These are phyloP conservation scores for Thera britannica DNA, from an alignment of 2,888 invertebrate genomes.

Conservation along the genomic window DNA sequence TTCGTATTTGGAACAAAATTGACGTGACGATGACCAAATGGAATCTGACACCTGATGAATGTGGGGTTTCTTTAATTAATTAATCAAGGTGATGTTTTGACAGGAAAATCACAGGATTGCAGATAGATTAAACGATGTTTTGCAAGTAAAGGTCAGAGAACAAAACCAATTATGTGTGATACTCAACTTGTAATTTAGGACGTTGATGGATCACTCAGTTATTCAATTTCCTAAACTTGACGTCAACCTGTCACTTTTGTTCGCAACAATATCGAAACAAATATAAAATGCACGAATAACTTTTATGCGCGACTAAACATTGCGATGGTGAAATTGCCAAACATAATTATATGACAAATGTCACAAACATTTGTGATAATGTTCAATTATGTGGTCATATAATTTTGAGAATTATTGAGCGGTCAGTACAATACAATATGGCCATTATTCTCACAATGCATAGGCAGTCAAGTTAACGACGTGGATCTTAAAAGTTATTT, in stretches of 20 bases:
- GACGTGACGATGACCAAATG: conserved; percentile 64
- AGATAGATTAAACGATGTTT: conserved; percentile 40
- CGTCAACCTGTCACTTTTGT: conserved; percentile 17
- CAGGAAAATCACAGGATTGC: conserved; percentile 44
- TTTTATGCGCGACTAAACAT: conserved; percentile 9
- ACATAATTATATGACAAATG: conserved; percentile 31
- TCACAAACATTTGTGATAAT: conserved; percentile 24
- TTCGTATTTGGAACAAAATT: conserved; percentile 36
- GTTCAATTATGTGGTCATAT: conserved; percentile 26
- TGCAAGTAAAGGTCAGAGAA: conserved; percentile 35
- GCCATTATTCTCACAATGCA: conserved; percentile 57
- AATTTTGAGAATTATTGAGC: conserved; percentile 48
- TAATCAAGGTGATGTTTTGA: conserved; percentile 45
- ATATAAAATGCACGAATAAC: background rate
- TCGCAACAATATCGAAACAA: conserved; percentile 3
- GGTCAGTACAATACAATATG: conserved; percentile 32
- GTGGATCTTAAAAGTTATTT: conserved; percentile 57
- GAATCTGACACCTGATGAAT: conserved; percentile 59
- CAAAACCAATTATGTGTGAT: conserved; percentile 25
- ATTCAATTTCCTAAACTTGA: conserved; percentile 25
- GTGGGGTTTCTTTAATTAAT: conserved; percentile 54
- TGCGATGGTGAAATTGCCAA: conserved; percentile 9
- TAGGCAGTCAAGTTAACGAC: conserved; percentile 68
- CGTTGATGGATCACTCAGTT: conserved; percentile 33
- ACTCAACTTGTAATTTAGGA: conserved; percentile 24